Conservation (phyloP, 2,888 invertebrate genomes). For the Nephrotoma guestfalica region DNA sequence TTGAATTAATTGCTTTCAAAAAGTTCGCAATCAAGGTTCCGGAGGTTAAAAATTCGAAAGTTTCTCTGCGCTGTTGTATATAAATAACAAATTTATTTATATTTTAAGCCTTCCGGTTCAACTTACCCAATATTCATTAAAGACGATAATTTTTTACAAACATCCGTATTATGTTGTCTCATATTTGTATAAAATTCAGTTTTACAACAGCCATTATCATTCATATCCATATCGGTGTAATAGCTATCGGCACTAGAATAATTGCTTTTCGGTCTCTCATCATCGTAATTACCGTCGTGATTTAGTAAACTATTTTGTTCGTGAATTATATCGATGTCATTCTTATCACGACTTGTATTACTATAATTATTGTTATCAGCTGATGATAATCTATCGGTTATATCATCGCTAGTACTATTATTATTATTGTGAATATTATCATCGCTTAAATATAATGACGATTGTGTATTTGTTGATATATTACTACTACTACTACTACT, state of each 20-base stretch:
- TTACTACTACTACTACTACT: neutral
- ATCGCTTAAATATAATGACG: neutral
- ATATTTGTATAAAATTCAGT: neutral
- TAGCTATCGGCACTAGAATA: neutral
- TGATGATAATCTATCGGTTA: neutral
- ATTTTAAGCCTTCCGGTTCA: no score
- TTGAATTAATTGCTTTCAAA: neutral
- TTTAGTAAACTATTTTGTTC: neutral
- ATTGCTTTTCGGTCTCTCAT: neutral
- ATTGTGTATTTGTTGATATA: neutral
- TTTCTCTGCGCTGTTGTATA: no score
- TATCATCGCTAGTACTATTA: neutral
- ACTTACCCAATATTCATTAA: conserved; percentile 1
- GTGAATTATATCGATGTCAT: neutral
- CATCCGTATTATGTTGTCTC: neutral
- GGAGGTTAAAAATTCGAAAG: no score
- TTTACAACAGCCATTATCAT: neutral
- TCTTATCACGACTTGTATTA: neutral
- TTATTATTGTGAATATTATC: neutral
- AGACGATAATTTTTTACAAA: neutral
- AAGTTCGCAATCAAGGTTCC: neutral
- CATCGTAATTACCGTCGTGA: neutral
- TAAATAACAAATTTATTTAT: no score
- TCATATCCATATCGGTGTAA: neutral
- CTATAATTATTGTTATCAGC: neutral